Evolutionary conservation across 2,888 invertebrate genomes (phyloP).

Genomic region (Tigriopus californicus): DNA sequence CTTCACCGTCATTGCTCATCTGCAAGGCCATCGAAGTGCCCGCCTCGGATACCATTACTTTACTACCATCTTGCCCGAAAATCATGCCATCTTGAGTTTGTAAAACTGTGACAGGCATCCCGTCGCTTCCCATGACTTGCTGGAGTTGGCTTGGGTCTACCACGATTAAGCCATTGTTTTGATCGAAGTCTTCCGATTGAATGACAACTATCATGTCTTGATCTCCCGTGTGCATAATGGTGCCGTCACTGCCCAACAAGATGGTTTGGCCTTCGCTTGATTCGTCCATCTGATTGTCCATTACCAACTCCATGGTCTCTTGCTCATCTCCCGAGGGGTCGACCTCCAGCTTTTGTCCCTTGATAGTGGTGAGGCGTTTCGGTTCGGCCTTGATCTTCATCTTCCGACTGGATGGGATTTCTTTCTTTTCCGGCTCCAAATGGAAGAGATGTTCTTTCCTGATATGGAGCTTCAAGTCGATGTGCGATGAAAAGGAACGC

Average conservation of each 20-base stretch:
- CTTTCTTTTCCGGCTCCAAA: neutral
- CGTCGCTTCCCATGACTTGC: neutral
- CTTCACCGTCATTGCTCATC: too few species aligned
- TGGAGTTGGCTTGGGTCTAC: constrained; percentile 5
- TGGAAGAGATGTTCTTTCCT: constrained; percentile 1
- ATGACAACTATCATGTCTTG: constrained; percentile 11
- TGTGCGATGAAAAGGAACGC: constrained; percentile 10
- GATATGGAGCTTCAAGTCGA: constrained; percentile 13
- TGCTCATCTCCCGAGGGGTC: neutral
- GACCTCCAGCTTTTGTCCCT: neutral
- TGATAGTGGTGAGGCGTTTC: neutral
- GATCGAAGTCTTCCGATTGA: constrained; percentile 3
- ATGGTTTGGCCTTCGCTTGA: neutral
- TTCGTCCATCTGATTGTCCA: neutral
- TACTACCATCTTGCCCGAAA: neutral
- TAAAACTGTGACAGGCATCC: neutral
- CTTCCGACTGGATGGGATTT: neutral
- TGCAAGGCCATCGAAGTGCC: too few species aligned
- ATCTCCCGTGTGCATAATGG: neutral
- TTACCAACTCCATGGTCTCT: neutral
- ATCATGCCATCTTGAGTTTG: neutral
- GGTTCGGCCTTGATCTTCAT: neutral
- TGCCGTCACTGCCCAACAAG: neutral
- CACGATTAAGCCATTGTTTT: constrained; percentile 5
- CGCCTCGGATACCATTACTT: neutral